Base-by-base conservation (phyloP, 2,113 vertebrate species). In the Sakesphorus luctuosus region DNA sequence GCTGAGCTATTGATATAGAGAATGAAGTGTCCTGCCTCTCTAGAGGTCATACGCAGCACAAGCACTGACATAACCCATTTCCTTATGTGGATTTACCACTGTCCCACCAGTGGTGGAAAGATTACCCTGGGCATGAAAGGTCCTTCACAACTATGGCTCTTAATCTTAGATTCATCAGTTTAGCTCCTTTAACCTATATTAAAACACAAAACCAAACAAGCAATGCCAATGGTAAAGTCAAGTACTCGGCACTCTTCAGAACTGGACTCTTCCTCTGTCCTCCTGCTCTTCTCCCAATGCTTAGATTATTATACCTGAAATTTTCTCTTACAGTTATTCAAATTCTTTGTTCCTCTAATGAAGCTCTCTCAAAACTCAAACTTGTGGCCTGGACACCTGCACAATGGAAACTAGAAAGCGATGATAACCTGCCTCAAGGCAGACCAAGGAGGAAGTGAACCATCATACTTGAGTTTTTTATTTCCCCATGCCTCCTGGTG, bases 391-490 rank as follows among this genome's bases (percentile, higher is more conserved):
- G 13, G 33, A 94, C 93, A 96, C 94, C 94, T 96, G 94, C 7
- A 35, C 59, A 74, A 58, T 26, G 21, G 93, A 93, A 96, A 96
- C 90, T 47, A 86, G 68, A 88, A 96, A 58, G 83, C 84, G 38
- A 56, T 4, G 0, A 53, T 17, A 83, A 94, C n/a, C 2, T 7
- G 63, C 44, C 47, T 68, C 31, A 74, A 71, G 73, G 52, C 31
- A 31, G 7, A 93, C 68, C 38, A 77, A 93, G 53, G 44, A 92
- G 90, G 94, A 96, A 95, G 35, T 47, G 67, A 95, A 63, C 55
- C 47, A 67, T 35, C 12, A 44, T 55, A 80, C 67, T 90, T 47
- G 38, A 59, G 11, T 13, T 81, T 76, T 76, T 84, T 63, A 92
- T 83, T 93, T 88, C 82, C 44, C 35, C 7, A 6, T 43, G 26